A percentile compares a stretch with the other conserved stretches of the same genome.
phyloP scores from a whole-genome alignment of 2,888 invertebrate species.

The Stenoptilia bipunctidactyla region DNA sequence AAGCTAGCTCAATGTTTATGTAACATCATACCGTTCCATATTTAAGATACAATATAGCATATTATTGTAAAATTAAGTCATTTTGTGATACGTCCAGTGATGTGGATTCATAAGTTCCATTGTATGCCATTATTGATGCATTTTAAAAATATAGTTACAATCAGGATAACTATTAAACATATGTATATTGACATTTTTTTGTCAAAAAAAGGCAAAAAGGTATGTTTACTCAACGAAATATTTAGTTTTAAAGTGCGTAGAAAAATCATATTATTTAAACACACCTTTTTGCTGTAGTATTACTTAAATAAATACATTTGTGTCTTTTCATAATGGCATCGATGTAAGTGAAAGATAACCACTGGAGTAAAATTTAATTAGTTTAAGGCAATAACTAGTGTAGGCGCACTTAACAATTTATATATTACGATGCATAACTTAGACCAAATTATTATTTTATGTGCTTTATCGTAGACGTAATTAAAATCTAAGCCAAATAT shows the following conservation, averaged over 20 bases:
- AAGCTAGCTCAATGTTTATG: constrained; percentile 68
- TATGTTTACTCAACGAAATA: constrained; percentile 16
- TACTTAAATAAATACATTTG: not conserved
- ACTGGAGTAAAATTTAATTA: constrained; percentile 54
- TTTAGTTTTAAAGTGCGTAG: not conserved
- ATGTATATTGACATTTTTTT: not conserved
- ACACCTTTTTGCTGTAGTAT: not conserved
- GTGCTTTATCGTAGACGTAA: constrained; percentile 66
- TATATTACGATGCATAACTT: constrained; percentile 59
- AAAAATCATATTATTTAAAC: not conserved
- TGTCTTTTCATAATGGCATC: not conserved
- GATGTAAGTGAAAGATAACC: constrained; percentile 20
- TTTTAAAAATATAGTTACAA: constrained; percentile 1
- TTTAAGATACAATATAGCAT: constrained; percentile 46
- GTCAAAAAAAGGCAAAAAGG: constrained; percentile 6
- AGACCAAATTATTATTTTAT: constrained; percentile 69
- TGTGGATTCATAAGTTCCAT: constrained; percentile 4
- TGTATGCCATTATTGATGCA: not conserved
- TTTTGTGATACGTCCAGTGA: constrained; percentile 70
- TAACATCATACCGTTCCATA: constrained; percentile 66
- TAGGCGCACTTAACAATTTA: constrained; percentile 64
- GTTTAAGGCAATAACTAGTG: constrained; percentile 62
- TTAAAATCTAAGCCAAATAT: constrained; percentile 71
- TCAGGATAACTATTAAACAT: not conserved
- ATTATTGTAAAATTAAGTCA: constrained; percentile 40